Conservation (phyloP, 2,888 invertebrate genomes). For the Tetragnatha montana region DNA sequence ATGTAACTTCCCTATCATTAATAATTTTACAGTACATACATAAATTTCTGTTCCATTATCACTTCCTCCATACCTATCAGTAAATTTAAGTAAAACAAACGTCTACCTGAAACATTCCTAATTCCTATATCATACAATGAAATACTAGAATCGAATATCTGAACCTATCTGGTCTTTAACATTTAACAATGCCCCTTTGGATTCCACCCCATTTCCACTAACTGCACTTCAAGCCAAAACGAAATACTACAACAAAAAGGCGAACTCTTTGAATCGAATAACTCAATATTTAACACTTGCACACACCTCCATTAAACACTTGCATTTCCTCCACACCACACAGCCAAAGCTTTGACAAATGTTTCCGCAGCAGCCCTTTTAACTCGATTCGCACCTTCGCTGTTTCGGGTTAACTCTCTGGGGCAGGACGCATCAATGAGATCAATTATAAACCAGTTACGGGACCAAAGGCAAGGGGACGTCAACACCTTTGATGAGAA, state of each 20-base stretch:
- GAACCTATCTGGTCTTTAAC: no score
- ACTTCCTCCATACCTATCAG: no score
- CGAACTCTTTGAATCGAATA: background rate
- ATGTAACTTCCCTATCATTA: no score
- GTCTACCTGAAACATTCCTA: no score
- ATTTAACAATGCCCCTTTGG: no score
- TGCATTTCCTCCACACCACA: background rate
- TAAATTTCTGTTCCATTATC: no score
- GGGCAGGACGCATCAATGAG: slow-evolving; percentile 13
- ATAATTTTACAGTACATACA: no score
- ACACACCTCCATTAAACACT: no score
- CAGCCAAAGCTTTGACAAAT: slow-evolving; percentile 19
- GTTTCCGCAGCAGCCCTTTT: background rate
- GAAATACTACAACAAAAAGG: background rate
- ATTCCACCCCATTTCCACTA: background rate
- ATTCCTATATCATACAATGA: no score
- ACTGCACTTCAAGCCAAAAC: background rate
- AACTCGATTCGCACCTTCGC: slow-evolving; percentile 28
- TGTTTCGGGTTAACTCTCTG: background rate
- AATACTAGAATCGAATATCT: no score
- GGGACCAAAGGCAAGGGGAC: background rate
- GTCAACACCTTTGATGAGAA: background rate
- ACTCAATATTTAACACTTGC: background rate
- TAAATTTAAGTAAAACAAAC: no score
- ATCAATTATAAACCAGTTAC: slow-evolving; percentile 29